Conservation (phyloP, 2,797 vertebrate genomes). For the Zenarchopterus dispar region DNA sequence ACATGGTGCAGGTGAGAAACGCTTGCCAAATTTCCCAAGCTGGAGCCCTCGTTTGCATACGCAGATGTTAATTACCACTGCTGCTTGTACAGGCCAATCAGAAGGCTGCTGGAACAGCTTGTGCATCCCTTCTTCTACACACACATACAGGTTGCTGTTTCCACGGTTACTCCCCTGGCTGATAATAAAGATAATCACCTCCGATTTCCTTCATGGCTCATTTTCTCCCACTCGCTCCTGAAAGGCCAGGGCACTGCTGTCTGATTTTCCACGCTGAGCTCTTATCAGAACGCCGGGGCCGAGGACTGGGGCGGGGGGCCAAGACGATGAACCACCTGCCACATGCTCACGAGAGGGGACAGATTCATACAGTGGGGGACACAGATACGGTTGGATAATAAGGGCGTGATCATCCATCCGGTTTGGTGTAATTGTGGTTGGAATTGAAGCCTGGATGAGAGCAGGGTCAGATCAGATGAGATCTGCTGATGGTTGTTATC, state of each 20-base stretch:
- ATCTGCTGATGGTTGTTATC: conserved; percentile 53
- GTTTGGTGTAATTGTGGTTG: conserved; percentile 58
- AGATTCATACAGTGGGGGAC: conserved; percentile 57
- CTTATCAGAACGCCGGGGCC: conserved; percentile 60
- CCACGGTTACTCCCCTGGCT: conserved; percentile 73
- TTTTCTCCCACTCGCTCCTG: conserved; percentile 68
- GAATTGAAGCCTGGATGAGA: conserved; percentile 46
- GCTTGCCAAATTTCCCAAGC: conserved; percentile 70
- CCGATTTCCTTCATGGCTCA: conserved; percentile 79
- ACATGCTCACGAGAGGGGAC: conserved; percentile 62
- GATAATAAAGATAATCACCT: conserved; percentile 82
- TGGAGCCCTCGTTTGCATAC: conserved; percentile 73
- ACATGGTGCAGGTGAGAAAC: conserved; percentile 72
- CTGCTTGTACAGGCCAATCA: conserved; percentile 74
- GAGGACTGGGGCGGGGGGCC: conserved; percentile 36
- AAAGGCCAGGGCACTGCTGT: conserved; percentile 73
- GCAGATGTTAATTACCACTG: conserved; percentile 83
- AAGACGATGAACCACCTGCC: conserved; percentile 69
- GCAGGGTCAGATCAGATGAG: conserved; percentile 61
- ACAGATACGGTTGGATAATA: conserved; percentile 59
- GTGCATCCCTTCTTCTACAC: conserved; percentile 29
- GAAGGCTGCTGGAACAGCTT: conserved; percentile 72
- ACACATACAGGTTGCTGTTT: conserved; percentile 61
- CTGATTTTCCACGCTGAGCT: conserved; percentile 71
- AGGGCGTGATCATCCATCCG: conserved; percentile 63